These are phyloP conservation scores for Artibeus jamaicensis DNA, from an alignment of 2,797 vertebrate species.

Conservation along the genomic window DNA sequence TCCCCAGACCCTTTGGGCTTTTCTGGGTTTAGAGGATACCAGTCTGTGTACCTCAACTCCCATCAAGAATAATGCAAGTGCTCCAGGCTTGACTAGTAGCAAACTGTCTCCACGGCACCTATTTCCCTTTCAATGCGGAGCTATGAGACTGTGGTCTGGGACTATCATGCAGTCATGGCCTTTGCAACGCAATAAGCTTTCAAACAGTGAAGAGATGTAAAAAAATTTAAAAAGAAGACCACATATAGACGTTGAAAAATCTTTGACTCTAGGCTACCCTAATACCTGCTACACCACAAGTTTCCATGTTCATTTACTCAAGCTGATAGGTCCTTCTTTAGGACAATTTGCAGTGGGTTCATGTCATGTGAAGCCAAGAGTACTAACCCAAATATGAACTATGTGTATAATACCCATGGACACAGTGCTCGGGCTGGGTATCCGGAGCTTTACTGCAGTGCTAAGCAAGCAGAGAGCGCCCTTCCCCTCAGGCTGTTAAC, in stretches of 20 bases:
- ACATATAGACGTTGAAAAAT: not conserved
- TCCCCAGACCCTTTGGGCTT: not conserved
- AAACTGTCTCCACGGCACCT: not conserved
- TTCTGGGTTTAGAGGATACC: not conserved
- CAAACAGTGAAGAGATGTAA: not conserved
- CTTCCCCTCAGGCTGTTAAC: not conserved
- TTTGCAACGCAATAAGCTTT: not conserved
- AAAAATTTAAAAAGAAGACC: not conserved
- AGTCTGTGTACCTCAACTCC: rapidly evolving
- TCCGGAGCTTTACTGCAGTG: not conserved
- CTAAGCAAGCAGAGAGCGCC: not conserved
- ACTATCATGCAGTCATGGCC: not conserved
- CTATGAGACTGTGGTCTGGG: not conserved
- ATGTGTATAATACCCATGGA: not conserved
- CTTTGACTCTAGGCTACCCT: not conserved
- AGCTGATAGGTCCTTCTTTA: not conserved
- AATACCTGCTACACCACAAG: rapidly evolving
- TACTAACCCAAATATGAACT: not conserved
- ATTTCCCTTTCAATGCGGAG: not conserved
- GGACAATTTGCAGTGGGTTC: not conserved
- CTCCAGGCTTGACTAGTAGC: not conserved
- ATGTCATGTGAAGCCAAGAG: not conserved
- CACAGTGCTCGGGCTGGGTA: rapidly evolving
- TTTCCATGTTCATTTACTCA: not conserved
- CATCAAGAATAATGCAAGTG: not conserved